A percentile compares a stretch with the other conserved stretches of the same genome.
These are phyloP conservation scores for Aythya baeri DNA, from an alignment of 2,113 vertebrate genomes.

Conservation along the genomic window DNA sequence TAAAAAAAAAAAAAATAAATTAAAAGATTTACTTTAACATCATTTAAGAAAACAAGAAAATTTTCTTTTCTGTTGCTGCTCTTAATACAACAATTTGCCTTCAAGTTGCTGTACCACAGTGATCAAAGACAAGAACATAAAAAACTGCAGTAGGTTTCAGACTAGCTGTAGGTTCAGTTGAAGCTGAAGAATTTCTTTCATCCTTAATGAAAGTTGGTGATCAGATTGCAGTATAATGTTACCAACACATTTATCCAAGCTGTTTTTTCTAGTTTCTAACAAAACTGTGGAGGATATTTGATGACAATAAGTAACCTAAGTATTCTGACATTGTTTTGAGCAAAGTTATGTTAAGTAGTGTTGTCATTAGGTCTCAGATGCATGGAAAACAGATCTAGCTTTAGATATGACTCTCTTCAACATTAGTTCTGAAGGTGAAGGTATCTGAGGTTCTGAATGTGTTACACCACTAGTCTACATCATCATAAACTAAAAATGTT, in stretches of 20 bases:
- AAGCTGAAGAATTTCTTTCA: not conserved
- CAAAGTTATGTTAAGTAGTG: not conserved
- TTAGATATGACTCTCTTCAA: not conserved
- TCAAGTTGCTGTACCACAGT: not conserved
- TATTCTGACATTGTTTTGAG: not conserved
- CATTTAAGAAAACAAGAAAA: not conserved
- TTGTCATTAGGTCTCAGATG: not conserved
- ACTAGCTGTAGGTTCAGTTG: not conserved
- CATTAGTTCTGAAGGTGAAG: not conserved
- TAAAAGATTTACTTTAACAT: not conserved
- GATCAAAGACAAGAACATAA: not conserved
- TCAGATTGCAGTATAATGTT: not conserved
- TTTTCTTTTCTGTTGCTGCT: not conserved
- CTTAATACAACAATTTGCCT: not conserved
- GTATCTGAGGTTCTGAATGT: constrained; percentile 11
- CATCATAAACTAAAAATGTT: not conserved
- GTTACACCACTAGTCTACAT: not conserved
- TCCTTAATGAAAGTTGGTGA: not conserved
- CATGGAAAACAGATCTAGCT: not conserved
- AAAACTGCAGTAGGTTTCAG: not conserved
- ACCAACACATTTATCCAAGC: not conserved
- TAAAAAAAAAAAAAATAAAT: not conserved
- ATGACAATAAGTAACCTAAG: not conserved
- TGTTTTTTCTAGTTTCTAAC: not conserved
- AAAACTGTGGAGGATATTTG: not conserved